Base-by-base conservation (phyloP, 2,113 vertebrate species). In the Spea multiplicata region DNA sequence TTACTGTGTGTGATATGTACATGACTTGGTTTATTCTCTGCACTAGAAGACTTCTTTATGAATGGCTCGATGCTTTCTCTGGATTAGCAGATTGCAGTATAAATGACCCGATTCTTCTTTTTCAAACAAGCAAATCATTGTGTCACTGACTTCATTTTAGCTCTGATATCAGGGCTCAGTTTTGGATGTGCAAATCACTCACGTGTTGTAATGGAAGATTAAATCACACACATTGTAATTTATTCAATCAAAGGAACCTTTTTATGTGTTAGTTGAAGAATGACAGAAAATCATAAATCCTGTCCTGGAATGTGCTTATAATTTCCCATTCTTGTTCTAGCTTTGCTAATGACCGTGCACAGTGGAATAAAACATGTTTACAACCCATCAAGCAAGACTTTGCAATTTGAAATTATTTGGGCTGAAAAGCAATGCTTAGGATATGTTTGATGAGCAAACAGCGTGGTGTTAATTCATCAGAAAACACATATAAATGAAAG, bases 71-170 rank as follows among this genome's bases (percentile, higher is more conserved):
- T 5, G 44, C 62, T 67, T n/a, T 70, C 70, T 8, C n/a, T 16
- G 9, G 49, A 71, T 73, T 65, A 66, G 64, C 46, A 17, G 71
- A 73, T 61, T 65, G 61, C 52, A 8, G 71, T 49, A 68, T 61
- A 52, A 69, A 49, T 80, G 78, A 74, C 62, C 71, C 52, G 12
- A 68, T 67, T 80, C 78, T 74, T 79, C 50, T 46, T 74, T 65
- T 67, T 80, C 71, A 61, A 80, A 57, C 52, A 80, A 68, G 78
- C 78, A 74, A 80, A 80, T 74, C 78, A 74, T 59, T 74, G 53
- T 80, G 78, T 80, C 78, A 74, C 9, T 74, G 78, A 74, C 78
- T 73, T 80, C 52, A 73, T 80, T 80, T 61, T 74, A 74, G 57
- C 64, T 50, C 62, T 8, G 52, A 55, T 10, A 73, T 61, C 64